These are phyloP conservation scores for Virgularia gustaviana DNA, from an alignment of 92 coral and sea anemone species.

Conservation along the genomic window DNA sequence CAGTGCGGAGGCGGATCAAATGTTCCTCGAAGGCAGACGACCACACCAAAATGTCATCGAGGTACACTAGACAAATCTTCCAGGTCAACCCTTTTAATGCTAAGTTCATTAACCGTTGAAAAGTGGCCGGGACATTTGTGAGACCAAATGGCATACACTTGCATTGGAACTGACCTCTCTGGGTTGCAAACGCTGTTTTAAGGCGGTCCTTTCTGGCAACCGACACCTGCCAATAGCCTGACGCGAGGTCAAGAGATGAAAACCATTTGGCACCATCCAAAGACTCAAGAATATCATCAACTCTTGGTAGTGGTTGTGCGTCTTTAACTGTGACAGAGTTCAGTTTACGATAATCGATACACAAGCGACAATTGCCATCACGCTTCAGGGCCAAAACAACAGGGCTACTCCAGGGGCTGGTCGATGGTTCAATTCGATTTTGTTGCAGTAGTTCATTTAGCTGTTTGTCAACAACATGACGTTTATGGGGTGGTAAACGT, in stretches of 20 bases:
- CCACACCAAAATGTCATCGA: conserved; percentile 47
- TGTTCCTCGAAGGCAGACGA: conserved; percentile 50
- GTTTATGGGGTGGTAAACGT: background rate
- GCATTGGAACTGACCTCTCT: conserved; percentile 60
- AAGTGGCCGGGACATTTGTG: conserved; percentile 36
- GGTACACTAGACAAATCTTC: conserved; percentile 35
- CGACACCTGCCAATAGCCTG: conserved; percentile 42
- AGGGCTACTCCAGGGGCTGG: conserved; percentile 45
- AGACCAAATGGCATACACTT: conserved; percentile 54
- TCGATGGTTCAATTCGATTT: conserved; percentile 29
- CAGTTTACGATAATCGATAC: conserved; percentile 45
- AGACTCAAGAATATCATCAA: conserved; percentile 7
- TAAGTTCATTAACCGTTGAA: conserved; percentile 35
- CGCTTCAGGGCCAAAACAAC: conserved; percentile 41
- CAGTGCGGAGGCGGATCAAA: conserved; percentile 29
- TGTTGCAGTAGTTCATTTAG: conserved; percentile 3
- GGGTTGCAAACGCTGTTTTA: conserved; percentile 59
- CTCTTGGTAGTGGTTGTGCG: conserved; percentile 14
- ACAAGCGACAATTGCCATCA: conserved; percentile 22
- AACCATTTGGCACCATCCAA: conserved; percentile 12
- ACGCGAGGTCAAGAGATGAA: conserved; percentile 36
- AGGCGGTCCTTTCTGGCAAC: conserved; percentile 45
- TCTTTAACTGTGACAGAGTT: conserved; percentile 4
- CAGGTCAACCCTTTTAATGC: conserved; percentile 5
- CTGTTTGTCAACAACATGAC: background rate